Conservation (phyloP, 2,113 vertebrate genomes). For the Ictidomys tridecemlineatus region DNA sequence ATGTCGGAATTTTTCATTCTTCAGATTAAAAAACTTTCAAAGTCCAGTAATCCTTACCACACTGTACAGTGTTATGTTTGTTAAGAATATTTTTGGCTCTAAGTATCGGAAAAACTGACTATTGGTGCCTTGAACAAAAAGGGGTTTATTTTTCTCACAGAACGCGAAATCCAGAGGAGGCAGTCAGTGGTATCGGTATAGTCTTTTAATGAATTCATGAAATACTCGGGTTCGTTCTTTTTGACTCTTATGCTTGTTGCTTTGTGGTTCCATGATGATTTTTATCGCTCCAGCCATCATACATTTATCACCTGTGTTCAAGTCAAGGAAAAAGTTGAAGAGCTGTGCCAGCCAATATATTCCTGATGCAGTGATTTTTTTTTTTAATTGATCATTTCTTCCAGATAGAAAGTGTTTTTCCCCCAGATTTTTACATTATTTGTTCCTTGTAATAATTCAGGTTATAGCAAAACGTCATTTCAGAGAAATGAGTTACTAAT, state of each 20-base stretch:
- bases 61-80: constrained; percentile 36
- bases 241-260: background rate
- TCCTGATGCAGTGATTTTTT: background rate
- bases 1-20: constrained; percentile 40
- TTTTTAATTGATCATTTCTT: constrained; percentile 13
- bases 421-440: background rate
- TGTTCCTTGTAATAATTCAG: background rate
- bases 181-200: background rate
- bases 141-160: constrained; percentile 33
- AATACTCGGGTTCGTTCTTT: background rate
- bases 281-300: background rate
- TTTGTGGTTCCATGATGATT: background rate
- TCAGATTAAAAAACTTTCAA: constrained; percentile 52
- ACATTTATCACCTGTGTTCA: background rate
- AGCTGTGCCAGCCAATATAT: background rate
- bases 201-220: constrained; percentile 22
- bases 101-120: constrained; percentile 59
- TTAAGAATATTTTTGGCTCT: constrained; percentile 53
- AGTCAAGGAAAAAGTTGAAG: background rate
- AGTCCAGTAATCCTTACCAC: constrained; percentile 61
- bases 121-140: constrained; percentile 26
- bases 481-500: background rate
- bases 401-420: background rate
- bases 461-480: background rate
- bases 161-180: constrained; percentile 21